Base-by-base conservation (phyloP, 1,140 invertebrate species). In the silkworm (Bombyx mori) region DNA sequence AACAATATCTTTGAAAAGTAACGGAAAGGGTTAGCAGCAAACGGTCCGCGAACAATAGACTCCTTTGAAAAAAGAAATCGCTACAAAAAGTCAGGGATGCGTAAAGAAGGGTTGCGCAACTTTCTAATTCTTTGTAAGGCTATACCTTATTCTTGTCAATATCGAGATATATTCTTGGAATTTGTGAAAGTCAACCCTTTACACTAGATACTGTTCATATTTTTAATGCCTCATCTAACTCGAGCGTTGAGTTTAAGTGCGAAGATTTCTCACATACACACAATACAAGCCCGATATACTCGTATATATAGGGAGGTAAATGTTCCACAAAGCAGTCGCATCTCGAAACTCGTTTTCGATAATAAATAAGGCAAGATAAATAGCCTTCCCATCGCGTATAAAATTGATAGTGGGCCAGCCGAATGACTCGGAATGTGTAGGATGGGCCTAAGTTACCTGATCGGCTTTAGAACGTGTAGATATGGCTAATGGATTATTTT, bases 321-420 rank as follows among this genome's bases (percentile, higher is more conserved):
- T 60, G 61, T 66, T 65, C 58, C 60, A 65, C 65, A 66, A 68
- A 65, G 70, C 68, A 64, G 64, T 62, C 71, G 70, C 58, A 68
- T 64, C 60, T 58, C 68, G 4, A 62, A 57, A 84, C 81, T 71
- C 79, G 83, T 83, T 86, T 81, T 67, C 53, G 70, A 81, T 66
- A 79, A 84, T 86, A 86, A 86, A 86, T 84, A 86, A 83, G 79
- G 68, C 61, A 84, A 84, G 83, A 86, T 86, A 86, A 84, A 86
- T 86, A 73, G 73, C 66, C 69, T 77, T 76, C 77, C 76, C 75
- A 73, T 71, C 73, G 71, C 60, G 78, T 86, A 82, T 80, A 79
- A 79, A 77, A 79, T 84, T 82, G 77, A 86, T 83, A 84, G 82
- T 65, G 73, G 75, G 63, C 75, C 75, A 77, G 73, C 72, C 54